Evolutionary conservation across 2,888 invertebrate species (phyloP).

Genomic region (Lordiphosa andalusiaca): DNA sequence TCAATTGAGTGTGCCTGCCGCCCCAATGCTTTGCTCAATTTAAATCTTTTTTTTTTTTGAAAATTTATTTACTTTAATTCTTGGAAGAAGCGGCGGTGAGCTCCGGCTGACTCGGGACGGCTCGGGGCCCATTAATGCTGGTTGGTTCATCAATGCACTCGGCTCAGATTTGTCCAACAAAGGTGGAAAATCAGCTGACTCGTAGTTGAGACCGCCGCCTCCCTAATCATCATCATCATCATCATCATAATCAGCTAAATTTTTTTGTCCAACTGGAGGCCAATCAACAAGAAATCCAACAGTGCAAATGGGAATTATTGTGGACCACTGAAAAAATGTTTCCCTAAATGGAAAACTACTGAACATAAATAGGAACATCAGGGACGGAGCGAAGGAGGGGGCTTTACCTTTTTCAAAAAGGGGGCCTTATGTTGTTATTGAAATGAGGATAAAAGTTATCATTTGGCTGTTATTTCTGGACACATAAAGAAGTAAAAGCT

Average conservation of each 20-base stretch:
- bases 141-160: not conserved
- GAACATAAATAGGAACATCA: slow-evolving; percentile 10
- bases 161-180: no score
- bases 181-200: slow-evolving; percentile 29
- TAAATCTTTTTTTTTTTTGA: slow-evolving; percentile 27
- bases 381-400: not conserved
- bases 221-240: slow-evolving; percentile 47
- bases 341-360: slow-evolving; percentile 21
- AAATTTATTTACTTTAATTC: slow-evolving; percentile 19
- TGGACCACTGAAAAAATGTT: not conserved
- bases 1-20: slow-evolving; percentile 57
- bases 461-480: no score
- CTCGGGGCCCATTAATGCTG: slow-evolving; percentile 2
- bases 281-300: slow-evolving; percentile 3
- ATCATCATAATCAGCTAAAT: slow-evolving; percentile 50
- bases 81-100: not conserved
- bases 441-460: no score
- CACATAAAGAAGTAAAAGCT: no score
- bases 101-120: not conserved
- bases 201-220: slow-evolving; percentile 3
- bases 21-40: slow-evolving; percentile 16
- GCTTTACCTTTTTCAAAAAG: not conserved
- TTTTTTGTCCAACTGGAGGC: slow-evolving; percentile 13
- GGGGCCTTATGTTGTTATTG: not conserved
- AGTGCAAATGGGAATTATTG: not conserved